Percentiles rank a stretch among this genome's conserved stretches.
Evolutionary conservation across 2,888 invertebrate species (phyloP).

Genomic region (Tubulanus polymorphus): DNA sequence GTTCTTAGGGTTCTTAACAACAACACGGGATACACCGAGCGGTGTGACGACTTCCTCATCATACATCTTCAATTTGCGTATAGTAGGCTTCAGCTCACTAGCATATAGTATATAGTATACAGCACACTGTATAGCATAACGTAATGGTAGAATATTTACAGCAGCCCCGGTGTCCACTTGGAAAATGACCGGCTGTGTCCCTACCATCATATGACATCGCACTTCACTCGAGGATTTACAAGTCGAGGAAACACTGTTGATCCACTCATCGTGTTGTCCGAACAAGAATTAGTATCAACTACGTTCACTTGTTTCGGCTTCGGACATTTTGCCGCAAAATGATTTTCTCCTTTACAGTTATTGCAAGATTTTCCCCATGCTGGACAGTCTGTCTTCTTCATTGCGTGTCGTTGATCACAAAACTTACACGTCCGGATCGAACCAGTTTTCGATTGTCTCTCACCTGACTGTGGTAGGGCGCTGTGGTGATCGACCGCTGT

Average conservation of each 20-base stretch:
- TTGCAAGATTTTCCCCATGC: background rate
- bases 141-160: constrained; percentile 15
- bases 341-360: background rate
- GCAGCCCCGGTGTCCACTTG: constrained; percentile 22
- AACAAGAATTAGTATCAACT: too few species aligned
- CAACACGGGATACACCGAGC: background rate
- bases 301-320: background rate
- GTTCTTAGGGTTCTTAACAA: background rate
- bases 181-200: constrained; percentile 5
- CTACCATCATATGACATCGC: background rate
- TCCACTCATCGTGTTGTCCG: too few species aligned
- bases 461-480: too few species aligned
- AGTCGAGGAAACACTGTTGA: too few species aligned
- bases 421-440: background rate
- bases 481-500: too few species aligned
- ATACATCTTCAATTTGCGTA: background rate
- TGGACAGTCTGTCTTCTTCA: background rate
- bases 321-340: background rate
- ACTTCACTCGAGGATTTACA: too few species aligned
- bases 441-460: background rate
- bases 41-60: background rate
- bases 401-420: background rate
- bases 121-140: too few species aligned
- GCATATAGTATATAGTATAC: too few species aligned
- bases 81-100: background rate